A percentile compares a stretch with the other conserved stretches of the same genome.
These are phyloP conservation scores for Galbula dea DNA, from an alignment of 2,113 vertebrate genomes.

Conservation along the genomic window DNA sequence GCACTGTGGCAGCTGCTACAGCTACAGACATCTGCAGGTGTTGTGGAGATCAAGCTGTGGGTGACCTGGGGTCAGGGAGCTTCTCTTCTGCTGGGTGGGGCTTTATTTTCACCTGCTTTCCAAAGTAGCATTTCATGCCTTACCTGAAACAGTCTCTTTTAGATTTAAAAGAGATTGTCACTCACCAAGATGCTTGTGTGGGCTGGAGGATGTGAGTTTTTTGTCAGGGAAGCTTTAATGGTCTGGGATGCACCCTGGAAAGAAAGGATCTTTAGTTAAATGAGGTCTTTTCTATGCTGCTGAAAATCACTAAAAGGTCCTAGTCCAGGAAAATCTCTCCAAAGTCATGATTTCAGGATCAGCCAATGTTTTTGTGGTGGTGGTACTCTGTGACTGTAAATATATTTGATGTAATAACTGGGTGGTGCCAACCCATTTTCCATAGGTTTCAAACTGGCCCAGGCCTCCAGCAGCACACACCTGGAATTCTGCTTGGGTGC, in stretches of 20 bases:
- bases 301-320: not conserved
- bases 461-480: not conserved
- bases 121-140: not conserved
- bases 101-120: not conserved
- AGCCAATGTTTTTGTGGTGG: not conserved
- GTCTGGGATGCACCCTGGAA: not conserved
- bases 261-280: not conserved
- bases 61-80: not conserved
- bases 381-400: not conserved
- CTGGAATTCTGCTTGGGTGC: accelerated
- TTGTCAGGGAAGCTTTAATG: not conserved
- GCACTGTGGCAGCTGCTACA: too few species aligned
- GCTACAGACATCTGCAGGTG: not conserved
- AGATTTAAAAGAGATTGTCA: not conserved
- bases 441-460: not conserved
- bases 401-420: not conserved
- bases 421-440: not conserved
- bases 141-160: not conserved
- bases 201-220: not conserved
- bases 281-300: not conserved
- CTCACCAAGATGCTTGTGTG: accelerated
- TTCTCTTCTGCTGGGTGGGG: not conserved
- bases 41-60: accelerated
- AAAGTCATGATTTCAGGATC: accelerated
- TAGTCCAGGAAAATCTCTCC: accelerated